Evolutionary conservation across 2,797 vertebrate species (phyloP), one percentile per base, ranked within the genome.

Genomic region (Erethizon dorsatum): DNA sequence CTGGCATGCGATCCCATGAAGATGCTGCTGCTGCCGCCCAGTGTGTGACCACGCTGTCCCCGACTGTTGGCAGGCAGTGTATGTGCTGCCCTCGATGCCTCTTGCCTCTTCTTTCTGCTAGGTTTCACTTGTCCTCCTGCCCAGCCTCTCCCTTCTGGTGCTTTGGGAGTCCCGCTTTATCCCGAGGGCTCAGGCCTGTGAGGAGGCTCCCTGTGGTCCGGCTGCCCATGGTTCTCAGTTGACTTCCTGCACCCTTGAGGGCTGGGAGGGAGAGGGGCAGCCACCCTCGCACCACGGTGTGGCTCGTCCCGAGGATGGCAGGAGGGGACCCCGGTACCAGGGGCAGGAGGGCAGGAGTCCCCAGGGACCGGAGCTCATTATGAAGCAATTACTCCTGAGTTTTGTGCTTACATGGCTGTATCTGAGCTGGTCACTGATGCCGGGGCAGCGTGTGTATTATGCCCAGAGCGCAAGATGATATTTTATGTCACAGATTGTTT

Each of bases 241-340:
- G 59, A 0, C n/a, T 50, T 12, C 18, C 41, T 9, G 26, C 50
- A 13, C 26, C 11, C 15, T 37, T 56, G 10, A 61, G 14, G 69
- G 5, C 50, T 52, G 95, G 83, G 88, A 80, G 92, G 96, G 89
- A 87, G 73, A 87, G 75, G 47, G 52, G 52, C 84, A 82, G 95
- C 47, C 77, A 86, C 96, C 78, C 0, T 88, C 85, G 2, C 14
- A 2, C 14, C 82, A 90, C 88, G 95, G 75, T 90, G 94, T 89
- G 83, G 83, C 92, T 96, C 73, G 17, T 87, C 45, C 73, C 88
- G 77, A 92, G 97, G 80, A 90, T 2, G 83, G 97, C 96, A 97
- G 96, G 96, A 37, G 88, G 97, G 96, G 97, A 79, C 97, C 88
- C 79, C 97, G 97, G 95, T 96, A 97, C 96, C 95, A 86, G 79